These are phyloP conservation scores for Leptopilina syphax DNA, from an alignment of 2,888 invertebrate species.

Conservation along the genomic window DNA sequence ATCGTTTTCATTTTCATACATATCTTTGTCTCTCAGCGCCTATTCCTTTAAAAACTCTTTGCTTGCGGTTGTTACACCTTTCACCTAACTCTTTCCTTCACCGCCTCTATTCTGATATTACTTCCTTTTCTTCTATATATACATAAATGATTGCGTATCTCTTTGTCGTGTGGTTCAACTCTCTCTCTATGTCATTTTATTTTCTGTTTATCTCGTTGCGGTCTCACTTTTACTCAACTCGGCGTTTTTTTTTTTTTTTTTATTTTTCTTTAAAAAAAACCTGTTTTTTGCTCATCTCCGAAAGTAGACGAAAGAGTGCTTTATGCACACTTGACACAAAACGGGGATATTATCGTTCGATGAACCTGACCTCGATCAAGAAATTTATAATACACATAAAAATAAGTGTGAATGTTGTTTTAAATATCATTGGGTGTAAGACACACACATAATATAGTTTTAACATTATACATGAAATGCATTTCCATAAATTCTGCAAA, in stretches of 20 bases:
- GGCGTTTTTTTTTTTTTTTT: background rate
- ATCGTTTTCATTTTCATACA: constrained; percentile 34
- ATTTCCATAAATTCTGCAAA: constrained; percentile 39
- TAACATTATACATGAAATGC: background rate
- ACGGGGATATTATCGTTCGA: constrained; percentile 51
- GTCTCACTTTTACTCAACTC: constrained; percentile 28
- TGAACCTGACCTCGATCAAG: constrained; percentile 46
- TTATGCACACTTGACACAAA: constrained; percentile 22
- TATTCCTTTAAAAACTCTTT: constrained; percentile 27
- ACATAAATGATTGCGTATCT: constrained; percentile 18
- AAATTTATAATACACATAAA: constrained; percentile 20
- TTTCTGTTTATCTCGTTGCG: constrained; percentile 37
- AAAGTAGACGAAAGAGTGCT: constrained; percentile 29
- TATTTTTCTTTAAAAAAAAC: background rate
- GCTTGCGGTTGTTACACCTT: constrained; percentile 35
- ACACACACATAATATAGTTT: background rate
- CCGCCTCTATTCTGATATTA: constrained; percentile 40
- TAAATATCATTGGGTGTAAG: constrained; percentile 2
- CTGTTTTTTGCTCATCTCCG: constrained; percentile 28
- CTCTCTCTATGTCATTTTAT: constrained; percentile 33
- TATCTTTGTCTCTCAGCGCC: constrained; percentile 42
- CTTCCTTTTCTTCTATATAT: constrained; percentile 6
- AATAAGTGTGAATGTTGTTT: constrained; percentile 21
- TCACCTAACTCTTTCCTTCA: constrained; percentile 38
- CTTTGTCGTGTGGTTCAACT: background rate